phyloP scores from a whole-genome alignment of 2,888 invertebrate genomes.

The Andrena fulva region DNA sequence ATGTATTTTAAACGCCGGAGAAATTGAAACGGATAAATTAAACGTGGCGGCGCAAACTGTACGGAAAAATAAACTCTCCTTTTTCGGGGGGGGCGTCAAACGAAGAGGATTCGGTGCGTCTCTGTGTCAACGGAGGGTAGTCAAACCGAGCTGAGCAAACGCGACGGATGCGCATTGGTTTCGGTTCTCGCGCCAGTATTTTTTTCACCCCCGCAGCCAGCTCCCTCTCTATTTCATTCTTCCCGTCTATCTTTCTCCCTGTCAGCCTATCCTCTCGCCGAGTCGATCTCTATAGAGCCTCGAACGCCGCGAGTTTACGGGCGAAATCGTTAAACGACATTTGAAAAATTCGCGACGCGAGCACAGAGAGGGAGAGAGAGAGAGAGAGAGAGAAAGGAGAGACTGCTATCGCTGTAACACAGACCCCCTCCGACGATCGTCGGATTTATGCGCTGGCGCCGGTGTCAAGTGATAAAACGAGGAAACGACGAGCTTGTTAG shows the following conservation, averaged over 20 bases:
- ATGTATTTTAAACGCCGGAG: constrained; percentile 35
- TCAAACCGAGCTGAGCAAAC: constrained; percentile 59
- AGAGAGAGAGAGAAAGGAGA: too few relatives aligned
- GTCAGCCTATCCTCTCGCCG: constrained; percentile 55
- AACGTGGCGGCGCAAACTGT: constrained; percentile 38
- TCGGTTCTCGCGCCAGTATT: constrained; percentile 51
- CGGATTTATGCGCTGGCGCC: constrained; percentile 51
- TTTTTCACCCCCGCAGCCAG: constrained; percentile 26
- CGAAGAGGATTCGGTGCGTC: constrained; percentile 27
- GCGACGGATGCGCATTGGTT: constrained; percentile 54
- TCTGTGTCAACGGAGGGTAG: constrained; percentile 51
- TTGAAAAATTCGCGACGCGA: constrained; percentile 77
- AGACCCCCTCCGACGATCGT: constrained; percentile 55
- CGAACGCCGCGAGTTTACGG: constrained; percentile 70
- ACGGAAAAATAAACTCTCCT: constrained; percentile 59
- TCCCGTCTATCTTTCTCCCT: constrained; percentile 32
- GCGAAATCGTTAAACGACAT: constrained; percentile 77
- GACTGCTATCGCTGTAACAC: constrained; percentile 14
- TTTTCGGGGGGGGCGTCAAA: constrained; percentile 7
- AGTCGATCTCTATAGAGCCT: constrained; percentile 22
- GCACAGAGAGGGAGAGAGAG: background rate
- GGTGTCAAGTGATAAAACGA: constrained; percentile 31
- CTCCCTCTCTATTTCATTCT: constrained; percentile 19
- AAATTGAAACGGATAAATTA: constrained; percentile 57
- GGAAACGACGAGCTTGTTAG: constrained; percentile 42